Evolutionary conservation across 2,113 vertebrate genomes (phyloP).

Genomic region (cattle (Bos taurus)): DNA sequence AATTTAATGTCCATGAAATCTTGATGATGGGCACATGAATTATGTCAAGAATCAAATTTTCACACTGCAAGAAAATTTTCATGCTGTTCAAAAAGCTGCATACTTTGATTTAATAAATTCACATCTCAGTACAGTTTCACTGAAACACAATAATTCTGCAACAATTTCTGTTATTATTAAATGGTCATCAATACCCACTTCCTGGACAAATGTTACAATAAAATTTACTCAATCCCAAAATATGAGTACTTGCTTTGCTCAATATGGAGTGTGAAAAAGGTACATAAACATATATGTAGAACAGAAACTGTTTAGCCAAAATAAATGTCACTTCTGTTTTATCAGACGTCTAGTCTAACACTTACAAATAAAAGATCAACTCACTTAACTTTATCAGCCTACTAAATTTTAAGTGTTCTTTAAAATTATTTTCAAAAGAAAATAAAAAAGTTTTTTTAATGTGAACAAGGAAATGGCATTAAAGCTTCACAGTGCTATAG

Average conservation of each 20-base stretch:
- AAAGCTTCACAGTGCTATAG: neutral
- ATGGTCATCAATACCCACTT: conserved; percentile 21
- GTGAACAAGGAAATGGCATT: neutral
- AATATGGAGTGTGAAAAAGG: conserved; percentile 58
- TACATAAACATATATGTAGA: conserved; percentile 60
- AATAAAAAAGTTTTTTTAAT: neutral
- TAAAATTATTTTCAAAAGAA: conserved; percentile 45
- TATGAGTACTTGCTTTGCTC: conserved; percentile 34
- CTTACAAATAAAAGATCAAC: conserved; percentile 64
- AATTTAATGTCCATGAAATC: neutral
- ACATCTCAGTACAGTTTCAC: neutral
- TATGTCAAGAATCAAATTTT: conserved; percentile 13
- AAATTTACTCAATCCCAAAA: conserved; percentile 34
- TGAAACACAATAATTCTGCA: neutral
- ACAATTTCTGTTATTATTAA: neutral
- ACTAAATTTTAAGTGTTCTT: conserved; percentile 30
- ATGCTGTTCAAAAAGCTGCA: neutral
- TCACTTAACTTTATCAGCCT: conserved; percentile 52
- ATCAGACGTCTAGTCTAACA: conserved; percentile 66
- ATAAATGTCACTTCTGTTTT: conserved; percentile 70
- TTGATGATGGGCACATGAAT: neutral
- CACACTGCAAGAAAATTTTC: neutral
- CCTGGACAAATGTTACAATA: conserved; percentile 16
- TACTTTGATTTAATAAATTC: neutral
- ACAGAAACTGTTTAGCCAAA: conserved; percentile 70